Evolutionary conservation across 2,888 invertebrate genomes (phyloP).

Genomic region (Ferdinandea cuprea): DNA sequence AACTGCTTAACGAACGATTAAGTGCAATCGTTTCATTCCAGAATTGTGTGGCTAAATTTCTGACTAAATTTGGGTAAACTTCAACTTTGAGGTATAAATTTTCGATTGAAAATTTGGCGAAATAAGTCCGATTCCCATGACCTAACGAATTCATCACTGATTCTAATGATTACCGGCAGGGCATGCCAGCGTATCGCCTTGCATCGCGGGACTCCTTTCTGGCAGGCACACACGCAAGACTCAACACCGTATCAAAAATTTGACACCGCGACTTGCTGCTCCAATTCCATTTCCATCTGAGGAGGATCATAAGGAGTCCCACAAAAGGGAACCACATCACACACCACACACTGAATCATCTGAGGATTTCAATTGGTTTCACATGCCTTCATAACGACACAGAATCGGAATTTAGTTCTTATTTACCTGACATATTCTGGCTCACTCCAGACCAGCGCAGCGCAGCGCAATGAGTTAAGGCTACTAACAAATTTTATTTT

Average conservation of each 20-base stretch:
- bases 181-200: slow-evolving; percentile 64
- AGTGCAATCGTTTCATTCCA: no score
- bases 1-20: no score
- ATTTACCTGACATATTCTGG: slow-evolving; percentile 50
- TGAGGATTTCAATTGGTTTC: slow-evolving; percentile 71
- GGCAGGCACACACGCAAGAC: slow-evolving; percentile 36
- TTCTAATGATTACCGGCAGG: slow-evolving; percentile 73
- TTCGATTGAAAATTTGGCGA: not conserved
- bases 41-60: not conserved
- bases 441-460: slow-evolving; percentile 36
- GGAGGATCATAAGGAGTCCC: slow-evolving; percentile 14
- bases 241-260: slow-evolving; percentile 69
- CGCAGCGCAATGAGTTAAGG: not conserved
- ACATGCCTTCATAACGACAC: slow-evolving; percentile 73
- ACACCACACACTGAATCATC: slow-evolving; percentile 59
- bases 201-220: slow-evolving; percentile 57
- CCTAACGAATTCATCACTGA: slow-evolving; percentile 65
- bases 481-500: slow-evolving; percentile 56
- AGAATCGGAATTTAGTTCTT: slow-evolving; percentile 66
- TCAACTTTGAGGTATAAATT: not conserved
- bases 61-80: not conserved
- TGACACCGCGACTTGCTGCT: slow-evolving; percentile 70
- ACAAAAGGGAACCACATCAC: slow-evolving; percentile 43
- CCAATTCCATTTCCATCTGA: slow-evolving; percentile 52
- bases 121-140: slow-evolving; percentile 66